These are phyloP conservation scores for Paralvinella palmiformis DNA, from an alignment of 1,140 invertebrate species.

Conservation along the genomic window DNA sequence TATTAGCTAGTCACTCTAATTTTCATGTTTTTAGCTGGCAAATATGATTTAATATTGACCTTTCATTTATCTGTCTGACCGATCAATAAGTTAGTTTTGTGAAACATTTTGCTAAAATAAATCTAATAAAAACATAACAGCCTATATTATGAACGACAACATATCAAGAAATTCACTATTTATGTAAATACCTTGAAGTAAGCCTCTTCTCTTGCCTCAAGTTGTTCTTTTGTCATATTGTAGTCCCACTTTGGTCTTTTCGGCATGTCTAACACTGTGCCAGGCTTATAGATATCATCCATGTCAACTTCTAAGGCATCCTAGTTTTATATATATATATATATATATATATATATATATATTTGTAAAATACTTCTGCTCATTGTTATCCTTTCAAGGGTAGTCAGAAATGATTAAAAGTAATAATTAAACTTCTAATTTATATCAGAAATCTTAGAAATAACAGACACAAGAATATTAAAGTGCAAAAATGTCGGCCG, in stretches of 20 bases:
- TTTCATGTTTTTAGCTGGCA: not conserved
- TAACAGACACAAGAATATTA: not conserved
- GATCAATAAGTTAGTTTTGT: not conserved
- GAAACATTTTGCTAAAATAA: not conserved
- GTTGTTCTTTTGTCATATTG: conserved; percentile 61
- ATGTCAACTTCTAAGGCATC: conserved; percentile 61
- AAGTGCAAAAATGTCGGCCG: not conserved
- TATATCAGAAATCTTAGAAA: too few species aligned
- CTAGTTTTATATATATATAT: conserved; percentile 20
- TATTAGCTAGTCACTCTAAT: not conserved
- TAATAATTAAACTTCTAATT: not conserved
- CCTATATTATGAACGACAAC: not conserved
- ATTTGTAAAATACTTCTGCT: not conserved
- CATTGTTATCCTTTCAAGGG: not conserved
- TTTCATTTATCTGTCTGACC: not conserved
- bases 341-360: not conserved
- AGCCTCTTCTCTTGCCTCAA: conserved; percentile 58
- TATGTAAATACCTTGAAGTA: conserved; percentile 45
- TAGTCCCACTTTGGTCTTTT: conserved; percentile 75
- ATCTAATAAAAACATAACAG: not conserved
- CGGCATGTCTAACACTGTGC: conserved; percentile 65
- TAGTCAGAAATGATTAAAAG: not conserved
- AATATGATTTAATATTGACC: not conserved
- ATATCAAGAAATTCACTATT: not conserved
- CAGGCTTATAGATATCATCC: conserved; percentile 65